These are phyloP conservation scores for Rotaria sp. DNA, from an alignment of 2,888 invertebrate species.

Conservation along the genomic window DNA sequence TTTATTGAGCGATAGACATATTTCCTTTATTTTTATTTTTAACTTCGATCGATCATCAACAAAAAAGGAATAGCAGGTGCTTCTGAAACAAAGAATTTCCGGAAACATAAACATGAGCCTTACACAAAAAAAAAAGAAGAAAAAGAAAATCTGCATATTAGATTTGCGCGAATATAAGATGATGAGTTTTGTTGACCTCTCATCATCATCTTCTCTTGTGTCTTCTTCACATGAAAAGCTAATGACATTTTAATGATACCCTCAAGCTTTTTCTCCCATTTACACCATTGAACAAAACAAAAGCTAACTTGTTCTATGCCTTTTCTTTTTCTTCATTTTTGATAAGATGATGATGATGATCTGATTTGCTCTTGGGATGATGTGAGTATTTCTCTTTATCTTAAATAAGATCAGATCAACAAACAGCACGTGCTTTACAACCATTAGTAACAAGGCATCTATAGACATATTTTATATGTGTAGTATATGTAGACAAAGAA, in stretches of 20 bases:
- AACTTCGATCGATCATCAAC: not conserved
- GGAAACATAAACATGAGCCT: not conserved
- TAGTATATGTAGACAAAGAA: not conserved
- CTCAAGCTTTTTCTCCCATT: conserved; percentile 20
- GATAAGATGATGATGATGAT: conserved; percentile 2
- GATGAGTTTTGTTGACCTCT: not conserved
- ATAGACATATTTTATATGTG: not conserved
- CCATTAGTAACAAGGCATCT: not conserved
- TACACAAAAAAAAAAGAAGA: not conserved
- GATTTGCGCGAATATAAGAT: not conserved
- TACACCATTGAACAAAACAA: conserved; percentile 12
- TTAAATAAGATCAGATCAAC: conserved; percentile 1
- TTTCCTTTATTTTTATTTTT: not conserved
- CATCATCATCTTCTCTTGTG: not conserved
- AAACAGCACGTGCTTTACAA: not conserved
- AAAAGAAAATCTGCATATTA: not conserved
- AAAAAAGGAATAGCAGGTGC: not conserved
- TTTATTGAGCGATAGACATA: not conserved
- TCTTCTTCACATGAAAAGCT: conserved; percentile 23
- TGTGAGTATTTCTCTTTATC: conserved; percentile 4
- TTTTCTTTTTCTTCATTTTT: not conserved
- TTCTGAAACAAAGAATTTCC: not conserved
- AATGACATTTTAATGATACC: conserved; percentile 31
- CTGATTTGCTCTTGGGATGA: conserved; percentile 19
- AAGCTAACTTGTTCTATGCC: not conserved